phyloP scores from a whole-genome alignment of 2,888 invertebrate genomes.

The Leptogaster cylindrica region DNA sequence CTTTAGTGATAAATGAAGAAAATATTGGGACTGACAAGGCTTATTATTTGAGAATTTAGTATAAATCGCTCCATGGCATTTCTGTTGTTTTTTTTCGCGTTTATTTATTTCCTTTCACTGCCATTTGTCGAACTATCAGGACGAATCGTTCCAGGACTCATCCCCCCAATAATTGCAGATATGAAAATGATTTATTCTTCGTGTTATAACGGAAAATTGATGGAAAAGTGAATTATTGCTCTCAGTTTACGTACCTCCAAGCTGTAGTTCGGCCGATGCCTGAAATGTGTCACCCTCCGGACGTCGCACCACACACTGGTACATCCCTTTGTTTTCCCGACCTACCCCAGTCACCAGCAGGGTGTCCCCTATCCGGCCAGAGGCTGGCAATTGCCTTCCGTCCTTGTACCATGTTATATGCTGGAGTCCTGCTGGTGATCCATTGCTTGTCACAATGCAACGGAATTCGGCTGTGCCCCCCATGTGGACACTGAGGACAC shows the following conservation, averaged over 20 bases:
- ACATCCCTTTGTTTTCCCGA: slow-evolving; percentile 77
- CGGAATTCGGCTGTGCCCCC: slow-evolving; percentile 77
- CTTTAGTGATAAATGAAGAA: slow-evolving; percentile 49
- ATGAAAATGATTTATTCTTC: background rate
- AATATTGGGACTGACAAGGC: slow-evolving; percentile 50
- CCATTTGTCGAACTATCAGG: background rate
- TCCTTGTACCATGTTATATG: slow-evolving; percentile 73
- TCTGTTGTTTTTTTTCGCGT: slow-evolving; percentile 19
- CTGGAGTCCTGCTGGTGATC: slow-evolving; percentile 65
- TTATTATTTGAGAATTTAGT: slow-evolving; percentile 50
- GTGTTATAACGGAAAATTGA: background rate
- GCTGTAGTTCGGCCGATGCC: slow-evolving; percentile 75
- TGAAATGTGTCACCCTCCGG: slow-evolving; percentile 78
- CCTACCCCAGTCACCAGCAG: slow-evolving; percentile 71
- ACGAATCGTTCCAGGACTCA: background rate
- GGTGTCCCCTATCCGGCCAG: slow-evolving; percentile 70
- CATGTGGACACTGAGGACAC: slow-evolving; percentile 73
- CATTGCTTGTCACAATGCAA: slow-evolving; percentile 67
- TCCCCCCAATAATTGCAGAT: background rate
- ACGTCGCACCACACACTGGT: slow-evolving; percentile 75
- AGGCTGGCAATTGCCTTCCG: slow-evolving; percentile 70
- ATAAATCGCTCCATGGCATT: slow-evolving; percentile 46
- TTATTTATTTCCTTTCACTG: background rate
- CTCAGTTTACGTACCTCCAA: slow-evolving; percentile 67
- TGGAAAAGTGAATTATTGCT: background rate